Evolutionary conservation across 2,113 vertebrate species (phyloP).

Genomic region (Rattus norvegicus): GRCr8 NC_086039.1:11291001-11291500

Average conservation of each 20-base stretch:
- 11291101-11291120: neutral
- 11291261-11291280: neutral
- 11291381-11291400: neutral
- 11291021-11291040: too few species aligned
- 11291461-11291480: neutral
- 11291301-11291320: neutral
- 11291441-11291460: neutral
- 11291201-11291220: neutral
- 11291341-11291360: neutral
- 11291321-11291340: neutral
- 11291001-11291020: too few species aligned
- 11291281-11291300: neutral
- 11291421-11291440: conserved; percentile 13
- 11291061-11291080: neutral
- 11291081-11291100: neutral
- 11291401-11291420: neutral
- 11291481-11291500: neutral
- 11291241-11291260: neutral
- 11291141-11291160: neutral
- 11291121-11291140: neutral
- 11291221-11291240: neutral
- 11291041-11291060: neutral
- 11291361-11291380: neutral
- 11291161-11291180: neutral
- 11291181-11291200: neutral